Conservation (phyloP, 1,140 invertebrate genomes). For the Drosophila pachea region DNA sequence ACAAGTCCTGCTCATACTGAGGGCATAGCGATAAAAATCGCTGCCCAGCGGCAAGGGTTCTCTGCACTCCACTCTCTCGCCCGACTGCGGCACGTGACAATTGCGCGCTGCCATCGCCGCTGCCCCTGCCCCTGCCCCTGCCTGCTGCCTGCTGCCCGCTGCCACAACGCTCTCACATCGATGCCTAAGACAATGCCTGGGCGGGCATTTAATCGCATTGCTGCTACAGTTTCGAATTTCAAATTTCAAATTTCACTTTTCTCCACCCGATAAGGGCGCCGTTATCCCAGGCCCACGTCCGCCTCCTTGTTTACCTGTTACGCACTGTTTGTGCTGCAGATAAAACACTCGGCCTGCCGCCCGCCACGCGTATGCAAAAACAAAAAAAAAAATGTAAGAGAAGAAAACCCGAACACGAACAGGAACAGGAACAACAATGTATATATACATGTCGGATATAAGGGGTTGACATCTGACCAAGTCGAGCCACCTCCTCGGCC, state of each 20-base stretch:
- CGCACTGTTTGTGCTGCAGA: conserved; percentile 55
- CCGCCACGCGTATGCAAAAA: conserved; percentile 68
- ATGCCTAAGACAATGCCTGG: conserved; percentile 51
- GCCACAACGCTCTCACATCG: conserved; percentile 33
- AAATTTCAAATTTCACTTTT: conserved; percentile 35
- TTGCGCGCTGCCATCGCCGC: conserved; percentile 43
- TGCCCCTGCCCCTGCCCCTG: too few relatives aligned
- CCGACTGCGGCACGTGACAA: conserved; percentile 64
- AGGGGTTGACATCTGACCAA: conserved; percentile 33
- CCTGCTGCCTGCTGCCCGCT: too few relatives aligned
- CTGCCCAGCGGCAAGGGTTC: conserved; percentile 51
- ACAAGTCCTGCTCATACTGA: conserved; percentile 11
- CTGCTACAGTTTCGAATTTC: conserved; percentile 59
- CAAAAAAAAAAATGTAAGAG: conserved; percentile 10
- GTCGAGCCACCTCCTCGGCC: conserved; percentile 2
- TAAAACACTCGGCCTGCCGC: conserved; percentile 44
- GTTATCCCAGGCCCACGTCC: conserved; percentile 15
- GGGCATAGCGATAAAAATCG: conserved; percentile 43
- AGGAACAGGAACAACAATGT: too few relatives aligned
- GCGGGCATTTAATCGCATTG: conserved; percentile 49
- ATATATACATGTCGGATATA: not conserved
- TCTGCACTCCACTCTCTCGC: not conserved
- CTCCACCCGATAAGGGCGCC: conserved; percentile 29
- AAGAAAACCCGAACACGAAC: too few relatives aligned
- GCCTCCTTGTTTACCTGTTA: conserved; percentile 61